Conservation (phyloP, 2,888 invertebrate genomes). For the Allacma fusca region DNA sequence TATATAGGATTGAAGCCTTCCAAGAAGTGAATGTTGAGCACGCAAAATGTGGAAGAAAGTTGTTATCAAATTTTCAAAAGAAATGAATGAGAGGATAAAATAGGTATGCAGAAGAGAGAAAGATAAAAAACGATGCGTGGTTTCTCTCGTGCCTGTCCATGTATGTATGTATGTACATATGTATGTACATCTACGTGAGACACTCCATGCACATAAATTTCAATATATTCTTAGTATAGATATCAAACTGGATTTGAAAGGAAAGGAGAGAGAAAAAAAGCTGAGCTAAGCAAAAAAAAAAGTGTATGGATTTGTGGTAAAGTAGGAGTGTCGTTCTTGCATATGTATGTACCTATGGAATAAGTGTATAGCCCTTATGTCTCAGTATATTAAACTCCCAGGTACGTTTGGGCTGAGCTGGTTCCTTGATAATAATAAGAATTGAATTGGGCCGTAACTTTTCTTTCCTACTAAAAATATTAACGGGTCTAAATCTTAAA, state of each 20-base stretch:
- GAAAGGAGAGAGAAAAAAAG: not conserved
- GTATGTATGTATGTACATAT: not conserved
- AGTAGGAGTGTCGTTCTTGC: not conserved
- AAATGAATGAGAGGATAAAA: not conserved
- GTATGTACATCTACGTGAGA: not conserved
- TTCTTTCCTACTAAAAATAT: not conserved
- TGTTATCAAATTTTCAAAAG: too few relatives aligned
- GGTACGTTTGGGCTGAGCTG: not conserved
- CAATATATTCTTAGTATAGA: too few relatives aligned
- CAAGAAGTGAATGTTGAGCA: too few relatives aligned
- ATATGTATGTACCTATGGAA: not conserved
- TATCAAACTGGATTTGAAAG: too few relatives aligned
- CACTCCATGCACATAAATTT: too few relatives aligned
- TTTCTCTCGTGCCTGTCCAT: too few relatives aligned
- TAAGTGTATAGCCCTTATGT: not conserved
- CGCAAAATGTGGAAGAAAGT: too few relatives aligned
- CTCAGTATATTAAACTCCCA: not conserved
- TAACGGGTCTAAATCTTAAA: not conserved
- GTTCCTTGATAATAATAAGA: slow-evolving; percentile 7
- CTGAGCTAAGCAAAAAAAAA: slow-evolving; percentile 9
- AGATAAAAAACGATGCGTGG: not conserved
- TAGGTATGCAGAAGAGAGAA: not conserved
- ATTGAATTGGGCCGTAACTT: slow-evolving; percentile 10
- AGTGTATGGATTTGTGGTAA: not conserved
- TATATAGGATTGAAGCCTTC: too few relatives aligned